These are phyloP conservation scores for Chaetura pelagica DNA, from an alignment of 2,113 vertebrate genomes.

Conservation along the genomic window DNA sequence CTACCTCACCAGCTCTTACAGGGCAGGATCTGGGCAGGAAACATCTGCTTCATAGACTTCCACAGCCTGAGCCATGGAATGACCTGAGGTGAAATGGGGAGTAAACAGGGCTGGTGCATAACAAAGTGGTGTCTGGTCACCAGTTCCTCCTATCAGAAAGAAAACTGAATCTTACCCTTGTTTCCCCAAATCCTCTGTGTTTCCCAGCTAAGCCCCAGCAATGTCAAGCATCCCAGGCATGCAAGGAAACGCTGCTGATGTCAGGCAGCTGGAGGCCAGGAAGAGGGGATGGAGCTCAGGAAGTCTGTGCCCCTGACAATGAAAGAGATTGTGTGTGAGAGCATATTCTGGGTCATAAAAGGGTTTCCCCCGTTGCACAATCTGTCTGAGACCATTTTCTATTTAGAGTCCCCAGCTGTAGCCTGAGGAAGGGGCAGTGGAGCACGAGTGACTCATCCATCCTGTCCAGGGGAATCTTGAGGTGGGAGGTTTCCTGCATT, in stretches of 20 bases:
- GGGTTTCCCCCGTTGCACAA: conserved; percentile 14
- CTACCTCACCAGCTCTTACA: background rate
- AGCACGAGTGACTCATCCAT: conserved; percentile 36
- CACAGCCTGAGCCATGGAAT: background rate
- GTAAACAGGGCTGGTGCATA: background rate
- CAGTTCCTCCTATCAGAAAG: background rate
- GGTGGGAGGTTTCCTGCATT: conserved; percentile 35
- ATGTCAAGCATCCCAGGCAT: conserved; percentile 57
- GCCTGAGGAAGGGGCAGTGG: conserved; percentile 21
- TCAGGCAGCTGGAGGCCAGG: background rate
- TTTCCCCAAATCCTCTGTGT: background rate
- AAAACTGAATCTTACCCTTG: conserved; percentile 8
- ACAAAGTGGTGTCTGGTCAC: background rate
- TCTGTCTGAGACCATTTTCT: conserved; percentile 30
- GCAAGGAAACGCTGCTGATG: conserved; percentile 42
- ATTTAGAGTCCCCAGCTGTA: conserved; percentile 35
- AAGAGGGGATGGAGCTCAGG: background rate
- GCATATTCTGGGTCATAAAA: conserved; percentile 11
- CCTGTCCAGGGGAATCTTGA: background rate
- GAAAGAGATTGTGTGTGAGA: background rate
- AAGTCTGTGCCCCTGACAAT: background rate
- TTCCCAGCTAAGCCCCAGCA: background rate
- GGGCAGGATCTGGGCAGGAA: conserved; percentile 21
- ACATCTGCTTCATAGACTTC: background rate
- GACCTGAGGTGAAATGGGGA: background rate